A percentile compares a stretch with the other conserved stretches of the same genome.
Evolutionary conservation across 2,888 invertebrate genomes (phyloP).

Genomic region (Melinaea menophilus): DNA sequence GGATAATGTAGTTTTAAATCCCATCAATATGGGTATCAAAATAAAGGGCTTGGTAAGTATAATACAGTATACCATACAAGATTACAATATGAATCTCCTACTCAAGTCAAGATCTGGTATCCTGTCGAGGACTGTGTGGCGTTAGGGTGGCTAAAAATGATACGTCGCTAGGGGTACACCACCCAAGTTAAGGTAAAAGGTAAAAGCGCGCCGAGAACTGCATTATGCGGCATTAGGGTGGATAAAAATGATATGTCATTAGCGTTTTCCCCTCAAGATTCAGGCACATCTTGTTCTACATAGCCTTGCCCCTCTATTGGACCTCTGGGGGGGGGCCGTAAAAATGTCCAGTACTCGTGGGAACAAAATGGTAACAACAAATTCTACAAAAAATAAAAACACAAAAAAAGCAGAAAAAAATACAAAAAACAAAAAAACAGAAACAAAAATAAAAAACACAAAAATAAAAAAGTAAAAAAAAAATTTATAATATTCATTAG

Average conservation of each 20-base stretch:
- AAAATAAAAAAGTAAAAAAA: too few species aligned
- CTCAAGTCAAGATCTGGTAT: too few species aligned
- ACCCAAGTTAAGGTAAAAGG: slow-evolving; percentile 20
- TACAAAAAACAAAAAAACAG: slow-evolving; percentile 9
- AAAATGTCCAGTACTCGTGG: slow-evolving; percentile 24
- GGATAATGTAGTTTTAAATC: neutral
- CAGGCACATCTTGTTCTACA: slow-evolving; percentile 24
- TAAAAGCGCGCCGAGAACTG: slow-evolving; percentile 20
- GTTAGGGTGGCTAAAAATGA: slow-evolving; percentile 1
- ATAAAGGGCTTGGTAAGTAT: neutral
- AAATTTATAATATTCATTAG: too few species aligned
- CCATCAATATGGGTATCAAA: slow-evolving; percentile 16
- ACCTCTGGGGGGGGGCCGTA: slow-evolving; percentile 21
- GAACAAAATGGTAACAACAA: slow-evolving; percentile 22
- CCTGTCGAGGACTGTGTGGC: too few species aligned
- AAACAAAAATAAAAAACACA: neutral
- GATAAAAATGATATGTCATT: slow-evolving; percentile 12
- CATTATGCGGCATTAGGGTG: too few species aligned
- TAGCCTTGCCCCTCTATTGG: slow-evolving; percentile 24
- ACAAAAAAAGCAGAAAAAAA: slow-evolving; percentile 12
- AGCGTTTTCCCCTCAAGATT: slow-evolving; percentile 20
- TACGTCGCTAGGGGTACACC: slow-evolving; percentile 21
- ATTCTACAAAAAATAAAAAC: slow-evolving; percentile 19
- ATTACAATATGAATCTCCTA: too few species aligned
- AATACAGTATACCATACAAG: too few species aligned